Conservation (phyloP, 2,113 vertebrate species). For the Tyrannus savana region DNA sequence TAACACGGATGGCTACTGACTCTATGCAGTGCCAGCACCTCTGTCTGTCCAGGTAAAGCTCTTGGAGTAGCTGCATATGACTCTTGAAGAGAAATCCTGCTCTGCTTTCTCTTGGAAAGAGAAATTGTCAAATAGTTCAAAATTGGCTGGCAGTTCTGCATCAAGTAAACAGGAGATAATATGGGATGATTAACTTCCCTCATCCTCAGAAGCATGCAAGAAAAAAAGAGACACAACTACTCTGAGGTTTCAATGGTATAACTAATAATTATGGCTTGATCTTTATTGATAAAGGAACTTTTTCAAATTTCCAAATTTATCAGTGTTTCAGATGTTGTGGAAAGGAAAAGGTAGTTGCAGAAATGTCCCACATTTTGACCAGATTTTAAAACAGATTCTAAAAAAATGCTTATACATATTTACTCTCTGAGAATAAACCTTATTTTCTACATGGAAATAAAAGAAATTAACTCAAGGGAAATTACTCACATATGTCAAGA, state of each 20-base stretch:
- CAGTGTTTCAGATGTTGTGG: background rate
- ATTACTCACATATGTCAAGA: constrained; percentile 23
- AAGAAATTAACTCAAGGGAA: constrained; percentile 15
- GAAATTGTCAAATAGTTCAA: background rate
- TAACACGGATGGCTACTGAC: background rate
- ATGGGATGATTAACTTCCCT: background rate
- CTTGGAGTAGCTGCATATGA: background rate
- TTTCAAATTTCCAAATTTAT: background rate
- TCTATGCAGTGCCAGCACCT: background rate
- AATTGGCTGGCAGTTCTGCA: background rate
- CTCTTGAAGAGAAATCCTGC: background rate
- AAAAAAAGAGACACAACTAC: background rate
- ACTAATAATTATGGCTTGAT: background rate
- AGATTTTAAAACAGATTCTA: background rate
- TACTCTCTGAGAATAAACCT: background rate
- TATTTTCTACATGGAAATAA: background rate
- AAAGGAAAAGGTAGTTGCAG: background rate
- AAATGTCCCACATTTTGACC: background rate
- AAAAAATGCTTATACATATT: background rate
- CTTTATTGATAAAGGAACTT: background rate
- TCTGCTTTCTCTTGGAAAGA: background rate
- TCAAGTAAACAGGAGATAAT: background rate
- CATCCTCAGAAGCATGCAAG: background rate
- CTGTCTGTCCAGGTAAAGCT: background rate
- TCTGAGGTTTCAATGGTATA: background rate